phyloP scores from a whole-genome alignment of 2,113 vertebrate species.

The Burhinus oedicnemus region DNA sequence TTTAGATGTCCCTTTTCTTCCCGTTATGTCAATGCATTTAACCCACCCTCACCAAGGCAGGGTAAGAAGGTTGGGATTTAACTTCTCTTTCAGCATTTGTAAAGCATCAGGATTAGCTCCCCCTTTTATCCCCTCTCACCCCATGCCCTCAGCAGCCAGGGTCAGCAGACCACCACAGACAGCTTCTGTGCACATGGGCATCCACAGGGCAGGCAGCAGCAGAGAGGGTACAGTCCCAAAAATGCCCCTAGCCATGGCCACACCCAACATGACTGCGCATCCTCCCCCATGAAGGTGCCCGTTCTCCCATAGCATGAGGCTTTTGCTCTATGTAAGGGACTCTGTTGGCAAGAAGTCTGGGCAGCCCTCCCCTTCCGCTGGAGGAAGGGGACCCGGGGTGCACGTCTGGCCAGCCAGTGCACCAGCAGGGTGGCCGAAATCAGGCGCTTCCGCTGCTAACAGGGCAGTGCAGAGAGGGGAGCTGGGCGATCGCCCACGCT shows the following conservation, averaged over 20 bases:
- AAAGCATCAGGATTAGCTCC: background rate
- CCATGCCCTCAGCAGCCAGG: background rate
- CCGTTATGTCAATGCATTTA: background rate
- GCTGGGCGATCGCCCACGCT: background rate
- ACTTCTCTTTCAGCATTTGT: background rate
- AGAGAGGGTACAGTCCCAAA: background rate
- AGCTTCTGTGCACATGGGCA: too few relatives aligned
- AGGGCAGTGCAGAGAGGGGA: background rate
- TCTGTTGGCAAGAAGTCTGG: background rate
- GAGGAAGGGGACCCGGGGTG: background rate
- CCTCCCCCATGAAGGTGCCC: background rate
- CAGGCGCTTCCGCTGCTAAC: too few relatives aligned
- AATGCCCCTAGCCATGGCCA: fast-evolving
- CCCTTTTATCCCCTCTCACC: background rate
- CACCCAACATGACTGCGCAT: fast-evolving
- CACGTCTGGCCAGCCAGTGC: fast-evolving
- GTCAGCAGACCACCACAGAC: background rate
- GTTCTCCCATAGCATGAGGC: background rate
- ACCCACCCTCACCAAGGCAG: background rate
- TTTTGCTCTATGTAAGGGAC: background rate
- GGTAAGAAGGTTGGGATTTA: background rate
- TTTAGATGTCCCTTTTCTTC: background rate
- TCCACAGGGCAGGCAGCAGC: background rate
- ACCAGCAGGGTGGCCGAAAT: background rate
- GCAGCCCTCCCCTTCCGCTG: background rate